Evolutionary conservation across 2,888 invertebrate species (phyloP), one percentile per base, ranked within the genome.

Genomic region (Cotesia congregata): DNA sequence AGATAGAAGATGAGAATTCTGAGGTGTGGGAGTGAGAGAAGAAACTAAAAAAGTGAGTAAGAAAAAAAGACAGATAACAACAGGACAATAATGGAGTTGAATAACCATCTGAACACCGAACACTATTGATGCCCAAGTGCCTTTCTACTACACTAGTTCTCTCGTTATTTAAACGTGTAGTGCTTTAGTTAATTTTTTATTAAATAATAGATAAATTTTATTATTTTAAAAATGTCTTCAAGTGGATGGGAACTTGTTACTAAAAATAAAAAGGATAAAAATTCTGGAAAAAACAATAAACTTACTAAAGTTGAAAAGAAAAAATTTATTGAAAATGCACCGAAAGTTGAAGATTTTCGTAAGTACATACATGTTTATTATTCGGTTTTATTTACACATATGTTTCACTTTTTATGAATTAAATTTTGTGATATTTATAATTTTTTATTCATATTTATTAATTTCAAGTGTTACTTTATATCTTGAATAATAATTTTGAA

Each of bases 281-380:
- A 81, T 75, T 88, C 85, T 79, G 89, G 90, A 88, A 91, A 90
- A 90, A 90, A 79, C 60, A 83, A 82, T 62, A 94, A 93, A 81
- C 87, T 90, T 60, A 90, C 90, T 5, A 91, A 91, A 80, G 90
- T 90, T 74, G 93, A 93, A 69, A 93, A 91, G 81, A 93, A 93
- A 87, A 93, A 92, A 85, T 90, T 91, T 75, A 88, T 90, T 74
- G 92, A 93, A 87, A 93, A 92, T 89, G 92, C 91, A 70, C 93
- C 94, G 39, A 95, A 94, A 91, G 91, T 94, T 80, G 95, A 95
- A 86, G 95, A 95, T 89, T 92, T 95, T 86, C 90, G 95, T 95
- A 90, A 92, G 94, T 92, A 82, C 81, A 38, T 38, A 30, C 6
- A 59, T 77, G 72, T n/a, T 6, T 75, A 69, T 74, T 69, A 17